Evolutionary conservation across 2,797 vertebrate genomes (phyloP), one percentile per base, ranked within the genome.

Genomic region (Spinus pinus): DNA sequence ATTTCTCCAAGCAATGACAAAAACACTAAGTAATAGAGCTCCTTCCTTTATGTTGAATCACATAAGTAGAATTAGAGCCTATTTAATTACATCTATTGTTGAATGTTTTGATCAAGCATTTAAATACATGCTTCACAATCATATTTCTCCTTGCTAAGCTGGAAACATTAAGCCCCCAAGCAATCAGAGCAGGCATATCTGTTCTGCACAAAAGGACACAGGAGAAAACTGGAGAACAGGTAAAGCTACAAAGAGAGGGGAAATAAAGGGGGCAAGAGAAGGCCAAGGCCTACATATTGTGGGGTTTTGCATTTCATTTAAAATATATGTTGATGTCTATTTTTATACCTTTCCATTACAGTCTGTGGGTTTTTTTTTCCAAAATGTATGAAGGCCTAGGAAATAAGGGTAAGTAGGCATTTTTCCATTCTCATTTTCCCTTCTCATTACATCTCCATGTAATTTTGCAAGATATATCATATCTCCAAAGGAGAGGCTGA

Each of bases 1-100:
- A 95, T 95, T 96, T 88, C 54, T 95, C 60, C 39, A 44, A 96
- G 91, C 79, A 95, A 80, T 93, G 86, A 83, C 44, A 70, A 90
- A 94, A 96, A 50, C 71, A 88, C 25, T 84, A 83, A 93, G 83
- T 91, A 96, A 94, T 61, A 95, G 50, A 95, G 30, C 41, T 42
- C 47, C 39, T 94, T 57, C 80, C 44, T 93, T 70, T 85, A 50
- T 90, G 16, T 77, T 74, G 81, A 88, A 71, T 77, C 70, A 87
- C 70, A 65, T 62, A 87, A 90, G 72, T 81, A 91, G 91, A 85
- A 95, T 92, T 74, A 86, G 71, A 90, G n/a, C 33, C 69, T 79
- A 62, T 74, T 96, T 89, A 96, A 88, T 93, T 93, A 35, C 42
- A 87, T 80, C 74, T 77, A 28, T 81, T 81, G 23, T 70, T 88